These are phyloP conservation scores for Potamarius usumacintae DNA, from an alignment of 2,113 vertebrate species.

Conservation along the genomic window DNA sequence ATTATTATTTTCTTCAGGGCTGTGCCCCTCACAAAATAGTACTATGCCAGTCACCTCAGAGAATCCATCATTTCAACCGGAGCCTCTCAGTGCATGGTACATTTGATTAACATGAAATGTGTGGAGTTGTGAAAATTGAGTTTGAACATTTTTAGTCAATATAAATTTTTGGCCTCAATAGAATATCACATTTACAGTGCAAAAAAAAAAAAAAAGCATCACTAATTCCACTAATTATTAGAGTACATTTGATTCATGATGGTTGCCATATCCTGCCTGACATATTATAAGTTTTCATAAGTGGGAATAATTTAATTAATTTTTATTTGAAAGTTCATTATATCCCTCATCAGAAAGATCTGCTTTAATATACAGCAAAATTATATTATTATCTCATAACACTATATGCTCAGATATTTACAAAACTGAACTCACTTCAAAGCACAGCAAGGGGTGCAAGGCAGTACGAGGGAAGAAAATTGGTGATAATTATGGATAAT, in stretches of 20 bases:
- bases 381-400: not conserved
- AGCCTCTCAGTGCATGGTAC: too few species aligned
- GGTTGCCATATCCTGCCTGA: not conserved
- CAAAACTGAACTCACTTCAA: not conserved
- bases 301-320: not conserved
- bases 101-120: not conserved
- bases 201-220: not conserved
- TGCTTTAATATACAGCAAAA: not conserved
- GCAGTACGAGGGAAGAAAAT: not conserved
- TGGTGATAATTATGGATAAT: conserved; percentile 14
- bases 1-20: too few species aligned
- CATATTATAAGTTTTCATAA: not conserved
- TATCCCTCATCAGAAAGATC: not conserved
- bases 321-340: not conserved
- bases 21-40: too few species aligned
- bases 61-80: too few species aligned
- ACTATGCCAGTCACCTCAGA: too few species aligned
- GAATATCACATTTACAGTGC: not conserved
- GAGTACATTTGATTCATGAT: not conserved
- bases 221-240: not conserved
- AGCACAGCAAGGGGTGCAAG: not conserved
- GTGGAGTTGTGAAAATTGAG: not conserved
- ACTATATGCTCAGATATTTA: not conserved
- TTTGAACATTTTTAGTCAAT: not conserved
- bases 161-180: not conserved